Evolutionary conservation across 2,113 vertebrate species (phyloP).

Genomic region (Saccopteryx leptura): DNA sequence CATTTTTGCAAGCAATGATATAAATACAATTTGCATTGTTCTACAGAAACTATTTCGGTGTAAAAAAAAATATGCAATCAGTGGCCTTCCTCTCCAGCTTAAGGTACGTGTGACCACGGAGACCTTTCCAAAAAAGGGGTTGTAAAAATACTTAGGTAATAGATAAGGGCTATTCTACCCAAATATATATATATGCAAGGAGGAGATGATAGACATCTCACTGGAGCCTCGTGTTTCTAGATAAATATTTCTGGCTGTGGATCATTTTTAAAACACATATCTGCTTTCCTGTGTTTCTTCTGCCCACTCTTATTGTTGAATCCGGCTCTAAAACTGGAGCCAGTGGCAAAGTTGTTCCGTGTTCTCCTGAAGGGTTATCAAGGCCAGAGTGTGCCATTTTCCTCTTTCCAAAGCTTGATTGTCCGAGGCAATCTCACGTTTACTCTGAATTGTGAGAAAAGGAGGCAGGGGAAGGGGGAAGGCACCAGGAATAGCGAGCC

Average conservation of each 20-base stretch:
- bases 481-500: constrained; percentile 71
- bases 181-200: constrained; percentile 79
- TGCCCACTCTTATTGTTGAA: constrained; percentile 85
- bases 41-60: constrained; percentile 78
- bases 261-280: constrained; percentile 90
- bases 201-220: constrained; percentile 87
- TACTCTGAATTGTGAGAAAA: constrained; percentile 96
- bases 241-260: constrained; percentile 88
- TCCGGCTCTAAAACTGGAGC: constrained; percentile 91
- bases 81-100: constrained; percentile 85
- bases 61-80: constrained; percentile 86
- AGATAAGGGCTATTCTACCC: constrained; percentile 89
- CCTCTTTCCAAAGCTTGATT: constrained; percentile 94
- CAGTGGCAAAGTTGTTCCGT: constrained; percentile 86
- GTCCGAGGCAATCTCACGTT: constrained; percentile 93
- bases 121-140: constrained; percentile 89
- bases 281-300: constrained; percentile 92
- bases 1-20: constrained; percentile 81
- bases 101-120: constrained; percentile 89
- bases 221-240: constrained; percentile 85
- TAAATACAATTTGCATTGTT: constrained; percentile 90
- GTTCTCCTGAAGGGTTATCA: constrained; percentile 94
- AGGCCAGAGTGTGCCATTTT: constrained; percentile 91
- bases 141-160: constrained; percentile 84
- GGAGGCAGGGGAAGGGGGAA: constrained; percentile 1